These are phyloP conservation scores for Acanthaster planci DNA, from an alignment of 35 echinoderm and acorn worm genomes.

Conservation along the genomic window DNA sequence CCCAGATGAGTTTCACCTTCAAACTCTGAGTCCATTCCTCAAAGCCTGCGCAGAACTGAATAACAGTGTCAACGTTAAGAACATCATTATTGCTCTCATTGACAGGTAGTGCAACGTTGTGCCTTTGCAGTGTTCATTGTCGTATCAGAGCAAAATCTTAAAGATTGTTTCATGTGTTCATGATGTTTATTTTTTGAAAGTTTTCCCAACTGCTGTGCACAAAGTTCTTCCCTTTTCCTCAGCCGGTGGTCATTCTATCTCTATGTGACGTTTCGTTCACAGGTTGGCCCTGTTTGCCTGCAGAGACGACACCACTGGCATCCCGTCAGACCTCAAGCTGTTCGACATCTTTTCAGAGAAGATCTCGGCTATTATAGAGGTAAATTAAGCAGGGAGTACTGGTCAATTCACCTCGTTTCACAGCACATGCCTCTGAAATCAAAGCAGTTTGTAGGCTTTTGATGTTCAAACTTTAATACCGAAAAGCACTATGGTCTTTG, in stretches of 20 bases:
- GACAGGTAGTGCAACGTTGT: conserved; percentile 74
- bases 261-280: conserved; percentile 11
- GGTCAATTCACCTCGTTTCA: too few species aligned
- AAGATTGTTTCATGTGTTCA: too few species aligned
- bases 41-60: conserved; percentile 92
- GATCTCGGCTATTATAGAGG: conserved; percentile 90
- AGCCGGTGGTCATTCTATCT: neutral
- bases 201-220: neutral
- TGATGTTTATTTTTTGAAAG: too few species aligned
- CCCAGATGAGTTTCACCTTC: conserved; percentile 94
- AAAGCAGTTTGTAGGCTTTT: too few species aligned
- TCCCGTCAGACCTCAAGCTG: conserved; percentile 89
- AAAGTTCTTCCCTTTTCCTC: neutral
- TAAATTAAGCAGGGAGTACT: neutral
- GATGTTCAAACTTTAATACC: too few species aligned
- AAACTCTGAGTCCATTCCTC: conserved; percentile 77
- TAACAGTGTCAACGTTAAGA: conserved; percentile 89
- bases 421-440: too few species aligned
- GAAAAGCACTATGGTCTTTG: too few species aligned
- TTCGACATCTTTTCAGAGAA: conserved; percentile 98
- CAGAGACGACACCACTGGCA: conserved; percentile 82
- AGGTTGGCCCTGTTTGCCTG: conserved; percentile 92
- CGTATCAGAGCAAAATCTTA: too few species aligned
- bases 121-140: neutral
- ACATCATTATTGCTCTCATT: conserved; percentile 97